Base-by-base conservation (phyloP, 2,888 invertebrate species). In the Polyommatus icarus region DNA sequence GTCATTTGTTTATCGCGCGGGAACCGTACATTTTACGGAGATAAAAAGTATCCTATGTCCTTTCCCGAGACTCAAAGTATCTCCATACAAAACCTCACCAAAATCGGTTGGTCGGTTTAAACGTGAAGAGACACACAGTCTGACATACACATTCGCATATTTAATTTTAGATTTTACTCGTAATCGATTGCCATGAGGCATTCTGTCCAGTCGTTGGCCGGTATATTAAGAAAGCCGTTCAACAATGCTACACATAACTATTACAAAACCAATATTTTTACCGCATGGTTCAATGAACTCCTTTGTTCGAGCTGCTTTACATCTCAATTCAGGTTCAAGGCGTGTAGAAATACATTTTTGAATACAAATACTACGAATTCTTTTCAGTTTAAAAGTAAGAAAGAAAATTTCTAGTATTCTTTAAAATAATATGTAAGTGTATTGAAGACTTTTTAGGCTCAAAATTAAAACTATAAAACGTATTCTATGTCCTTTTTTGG, bases 221-320 rank as follows among this genome's bases (percentile, higher is more conserved):
- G 15, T 15, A 18, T 0, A 61, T 4, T 15, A 29, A 29, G 29
- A 67, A 67, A 67, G 15, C 32, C 32, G 32, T 4, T 24, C 24
- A 24, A 29, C 32, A 67, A 32, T 24, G 24, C 29, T 5, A 67
- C 29, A 32, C 24, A 24, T 59, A 10, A 24, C 61, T 24, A 67
- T 67, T 24, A 67, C 61, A 67, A 67, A 67, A 67, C 67, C 67
- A 67, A 67, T 67, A 67, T 67, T 67, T 67, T 67, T 29, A 67
- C 67, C 67, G 67, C 29, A 67, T 1, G 29, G 67, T 67, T 67
- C 67, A 67, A 4, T 32, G 67, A 15, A 29, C 67, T 8, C 15
- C 67, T 67, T 67, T 67, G 67, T 67, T 67, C 67, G 3, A 29
- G 67, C 67, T 67, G 29, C 29, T 67, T 67, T 67, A 67, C 67